Conservation (phyloP, 2,113 vertebrate genomes). For the Nannospalax galili region DNA sequence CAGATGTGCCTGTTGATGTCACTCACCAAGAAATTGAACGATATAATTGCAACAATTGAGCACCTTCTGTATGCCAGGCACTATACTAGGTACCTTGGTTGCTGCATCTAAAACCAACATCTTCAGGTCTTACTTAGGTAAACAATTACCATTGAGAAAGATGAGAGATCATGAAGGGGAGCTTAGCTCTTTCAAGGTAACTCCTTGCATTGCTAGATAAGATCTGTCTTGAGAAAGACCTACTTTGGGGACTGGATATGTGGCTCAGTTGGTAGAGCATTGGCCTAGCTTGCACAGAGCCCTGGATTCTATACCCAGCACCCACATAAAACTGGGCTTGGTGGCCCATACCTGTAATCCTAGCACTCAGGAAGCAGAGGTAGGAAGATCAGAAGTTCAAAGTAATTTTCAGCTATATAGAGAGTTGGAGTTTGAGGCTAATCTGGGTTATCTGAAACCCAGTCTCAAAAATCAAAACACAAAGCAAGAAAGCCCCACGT, state of each 20-base stretch:
- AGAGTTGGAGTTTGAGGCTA: neutral
- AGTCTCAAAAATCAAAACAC: neutral
- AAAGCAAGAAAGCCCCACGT: neutral
- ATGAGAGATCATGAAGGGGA: neutral
- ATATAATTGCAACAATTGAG: neutral
- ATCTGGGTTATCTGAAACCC: neutral
- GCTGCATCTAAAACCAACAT: neutral
- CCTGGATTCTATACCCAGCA: neutral
- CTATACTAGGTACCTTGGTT: neutral
- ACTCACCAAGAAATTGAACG: neutral
- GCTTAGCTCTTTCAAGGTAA: neutral
- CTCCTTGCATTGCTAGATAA: neutral
- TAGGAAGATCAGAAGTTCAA: neutral
- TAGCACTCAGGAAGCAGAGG: neutral
- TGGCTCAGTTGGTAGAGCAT: neutral
- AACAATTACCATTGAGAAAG: neutral
- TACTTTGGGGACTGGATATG: neutral
- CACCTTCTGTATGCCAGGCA: neutral
- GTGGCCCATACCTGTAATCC: neutral
- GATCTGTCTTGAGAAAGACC: neutral
- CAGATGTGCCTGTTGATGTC: neutral
- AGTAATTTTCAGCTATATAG: neutral
- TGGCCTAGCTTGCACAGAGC: neutral
- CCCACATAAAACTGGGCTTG: neutral
- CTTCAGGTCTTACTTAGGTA: neutral